Conservation (phyloP, 2,888 invertebrate species). For the Punctoribates punctum region DNA sequence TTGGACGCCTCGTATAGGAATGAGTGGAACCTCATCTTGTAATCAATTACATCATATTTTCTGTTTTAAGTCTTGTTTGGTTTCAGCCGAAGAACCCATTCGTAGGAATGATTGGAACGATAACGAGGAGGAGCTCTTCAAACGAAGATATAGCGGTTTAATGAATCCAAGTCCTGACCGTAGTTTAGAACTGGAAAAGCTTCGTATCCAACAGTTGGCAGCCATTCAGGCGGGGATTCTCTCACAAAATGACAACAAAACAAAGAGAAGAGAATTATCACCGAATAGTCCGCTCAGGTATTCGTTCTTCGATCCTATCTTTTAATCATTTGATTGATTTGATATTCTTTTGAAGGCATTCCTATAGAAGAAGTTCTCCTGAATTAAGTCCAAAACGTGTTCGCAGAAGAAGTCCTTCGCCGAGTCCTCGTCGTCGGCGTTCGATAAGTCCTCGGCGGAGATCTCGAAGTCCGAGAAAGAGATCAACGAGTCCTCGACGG, state of each 20-base stretch:
- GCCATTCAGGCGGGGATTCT: constrained; percentile 1
- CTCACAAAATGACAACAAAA: not conserved
- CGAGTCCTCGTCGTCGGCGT: not conserved
- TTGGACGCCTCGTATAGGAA: not conserved
- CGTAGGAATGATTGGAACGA: not conserved
- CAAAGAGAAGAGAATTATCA: not conserved
- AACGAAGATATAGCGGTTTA: not conserved
- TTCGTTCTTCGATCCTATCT: too few species aligned
- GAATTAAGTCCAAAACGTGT: constrained; percentile 9
- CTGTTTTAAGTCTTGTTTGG: not conserved
- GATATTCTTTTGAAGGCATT: too few species aligned
- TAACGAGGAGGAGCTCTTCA: not conserved
- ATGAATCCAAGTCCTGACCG: constrained; percentile 2
- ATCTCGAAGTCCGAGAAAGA: not conserved
- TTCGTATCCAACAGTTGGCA: not conserved
- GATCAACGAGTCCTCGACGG: not conserved
- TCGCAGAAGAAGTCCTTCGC: constrained; percentile 7
- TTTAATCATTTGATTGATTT: too few species aligned
- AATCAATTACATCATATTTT: not conserved
- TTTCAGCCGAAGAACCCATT: not conserved
- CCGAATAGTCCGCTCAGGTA: not conserved
- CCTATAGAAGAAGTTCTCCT: not conserved
- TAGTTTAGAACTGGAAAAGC: not conserved
- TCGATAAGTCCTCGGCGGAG: not conserved
- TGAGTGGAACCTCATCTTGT: not conserved